Base-by-base conservation (phyloP, 2,797 vertebrate genomes). In the Vireo griseus region DNA sequence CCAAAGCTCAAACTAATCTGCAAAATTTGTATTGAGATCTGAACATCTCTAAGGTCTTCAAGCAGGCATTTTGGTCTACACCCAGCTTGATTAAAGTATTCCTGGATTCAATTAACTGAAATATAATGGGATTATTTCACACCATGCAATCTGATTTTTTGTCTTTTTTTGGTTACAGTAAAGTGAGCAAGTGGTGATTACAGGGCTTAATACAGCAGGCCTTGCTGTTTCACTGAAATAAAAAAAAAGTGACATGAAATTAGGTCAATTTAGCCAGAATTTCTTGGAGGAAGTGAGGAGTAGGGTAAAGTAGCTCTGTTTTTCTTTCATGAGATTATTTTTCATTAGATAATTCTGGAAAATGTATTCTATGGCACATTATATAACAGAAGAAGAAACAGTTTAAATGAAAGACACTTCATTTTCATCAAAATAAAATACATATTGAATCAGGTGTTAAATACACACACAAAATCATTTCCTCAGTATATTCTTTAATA, bases 21-120 rank as follows among this genome's bases (percentile, higher is more conserved):
- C 31, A 84, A 90, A 95, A 69, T 92, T 65, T 73, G 29, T 66
- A 57, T 5, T 72, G 88, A 95, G 86, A 84, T 81, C 85, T 61
- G 59, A 88, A 79, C 40, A 84, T 73, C 76, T 94, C 75, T 39
- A 35, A 83, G 78, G 72, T 92, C 66, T 96, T 90, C 89, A 83
- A n/a, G 47, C 15, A 88, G 26, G 44, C 78, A 47, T 91, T 93
- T 93, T 82, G 50, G 58, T 92, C 58, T 80, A 82, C 50, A 87
- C 61, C 14, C 68, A 94, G 24, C 47, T 90, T 96, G 91, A 96
- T 94, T 96, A 90, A 96, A 94, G 82, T 92, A 92, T 90, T 93
- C 69, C 66, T 95, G 62, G 48, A 86, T 92, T 94, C 87, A 94
- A 95, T 95, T 96, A 96, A 83, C 62, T 90, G 50, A 91, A 94